A percentile compares a stretch with the other conserved stretches of the same genome.
Evolutionary conservation across 2,888 invertebrate genomes (phyloP).

Genomic region (Gandaritis pyraliata): DNA sequence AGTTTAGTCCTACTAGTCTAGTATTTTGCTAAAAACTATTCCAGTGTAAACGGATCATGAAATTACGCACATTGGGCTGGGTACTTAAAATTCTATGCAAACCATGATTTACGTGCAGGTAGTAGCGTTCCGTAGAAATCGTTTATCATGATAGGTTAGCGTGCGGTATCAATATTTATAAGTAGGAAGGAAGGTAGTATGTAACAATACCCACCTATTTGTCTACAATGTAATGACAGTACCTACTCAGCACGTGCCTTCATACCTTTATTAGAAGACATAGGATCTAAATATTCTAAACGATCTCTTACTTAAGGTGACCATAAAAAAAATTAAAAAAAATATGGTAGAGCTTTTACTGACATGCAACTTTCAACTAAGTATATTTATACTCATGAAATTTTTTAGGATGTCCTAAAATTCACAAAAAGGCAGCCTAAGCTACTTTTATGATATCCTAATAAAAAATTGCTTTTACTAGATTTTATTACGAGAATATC

Average conservation of each 20-base stretch:
- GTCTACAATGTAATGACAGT: background rate
- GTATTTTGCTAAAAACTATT: background rate
- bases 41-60: constrained; percentile 6
- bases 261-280: background rate
- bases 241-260: constrained; percentile 2
- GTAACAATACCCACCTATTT: constrained; percentile 15
- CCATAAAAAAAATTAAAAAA: too few species aligned
- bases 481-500: too few species aligned
- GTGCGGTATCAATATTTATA: constrained; percentile 54
- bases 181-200: constrained; percentile 2
- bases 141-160: constrained; percentile 21
- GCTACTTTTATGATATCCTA: too few species aligned
- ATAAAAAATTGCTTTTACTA: too few species aligned
- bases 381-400: too few species aligned
- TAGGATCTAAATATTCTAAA: too few species aligned
- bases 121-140: constrained; percentile 20
- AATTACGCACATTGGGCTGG: background rate
- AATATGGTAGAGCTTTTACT: too few species aligned
- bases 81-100: constrained; percentile 28
- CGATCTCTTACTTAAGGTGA: too few species aligned
- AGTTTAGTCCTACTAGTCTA: background rate
- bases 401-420: too few species aligned
- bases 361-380: too few species aligned
- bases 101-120: constrained; percentile 19
- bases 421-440: too few species aligned